Conservation (phyloP, 2,797 vertebrate genomes). For the Lepilemur ruficaudatus region DNA sequence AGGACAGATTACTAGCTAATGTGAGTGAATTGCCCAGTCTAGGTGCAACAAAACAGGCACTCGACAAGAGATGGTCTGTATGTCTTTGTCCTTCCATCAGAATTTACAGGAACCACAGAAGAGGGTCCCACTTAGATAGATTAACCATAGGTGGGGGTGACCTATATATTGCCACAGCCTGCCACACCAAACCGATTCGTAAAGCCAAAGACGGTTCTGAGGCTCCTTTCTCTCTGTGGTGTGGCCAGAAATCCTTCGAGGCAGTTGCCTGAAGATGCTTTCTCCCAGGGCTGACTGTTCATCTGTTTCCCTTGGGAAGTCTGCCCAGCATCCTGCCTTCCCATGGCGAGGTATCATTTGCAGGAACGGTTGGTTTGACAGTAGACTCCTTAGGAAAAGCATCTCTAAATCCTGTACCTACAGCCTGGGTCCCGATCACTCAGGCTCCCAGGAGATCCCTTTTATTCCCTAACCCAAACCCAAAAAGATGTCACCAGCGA, state of each 20-base stretch:
- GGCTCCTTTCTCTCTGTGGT: background rate
- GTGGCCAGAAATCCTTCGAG: background rate
- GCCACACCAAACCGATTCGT: background rate
- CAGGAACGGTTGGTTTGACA: background rate
- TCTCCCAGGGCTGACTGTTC: background rate
- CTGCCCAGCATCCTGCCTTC: background rate
- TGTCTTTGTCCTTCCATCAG: background rate
- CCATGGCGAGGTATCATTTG: background rate
- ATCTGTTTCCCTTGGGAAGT: conserved; percentile 2
- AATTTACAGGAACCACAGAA: background rate
- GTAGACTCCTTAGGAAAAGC: background rate
- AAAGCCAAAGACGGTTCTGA: background rate
- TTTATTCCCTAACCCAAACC: background rate
- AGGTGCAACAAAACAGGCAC: background rate
- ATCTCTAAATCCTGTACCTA: background rate
- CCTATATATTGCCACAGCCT: background rate
- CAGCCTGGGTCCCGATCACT: background rate
- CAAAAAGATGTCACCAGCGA: conserved; percentile 28
- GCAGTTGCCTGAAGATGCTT: background rate
- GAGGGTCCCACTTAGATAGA: background rate
- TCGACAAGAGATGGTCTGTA: background rate
- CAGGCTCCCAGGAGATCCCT: conserved; percentile 18
- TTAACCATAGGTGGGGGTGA: background rate
- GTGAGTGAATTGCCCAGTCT: rapidly evolving
- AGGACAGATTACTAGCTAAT: background rate